These are phyloP conservation scores for Anarhynchus alexandrinus DNA, from an alignment of 2,113 vertebrate genomes.

Conservation along the genomic window DNA sequence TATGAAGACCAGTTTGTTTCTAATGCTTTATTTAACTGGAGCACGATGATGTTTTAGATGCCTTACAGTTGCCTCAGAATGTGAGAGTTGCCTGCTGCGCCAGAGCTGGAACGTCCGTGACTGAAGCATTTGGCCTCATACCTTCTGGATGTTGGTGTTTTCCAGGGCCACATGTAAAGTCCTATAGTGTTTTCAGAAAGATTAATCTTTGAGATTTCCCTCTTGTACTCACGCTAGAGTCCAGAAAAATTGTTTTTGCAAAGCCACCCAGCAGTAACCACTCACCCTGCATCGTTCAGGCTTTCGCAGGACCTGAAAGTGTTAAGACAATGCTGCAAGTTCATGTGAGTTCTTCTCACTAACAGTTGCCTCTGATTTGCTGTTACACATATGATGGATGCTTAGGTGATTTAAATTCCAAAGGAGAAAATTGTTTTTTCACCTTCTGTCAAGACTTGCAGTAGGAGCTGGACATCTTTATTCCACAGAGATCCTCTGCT, in stretches of 20 bases:
- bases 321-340: background rate
- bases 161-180: background rate
- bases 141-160: background rate
- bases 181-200: background rate
- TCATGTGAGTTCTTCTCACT: background rate
- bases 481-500: background rate
- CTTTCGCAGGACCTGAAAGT: background rate
- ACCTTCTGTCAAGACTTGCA: background rate
- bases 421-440: background rate
- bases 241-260: background rate
- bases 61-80: background rate
- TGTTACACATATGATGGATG: background rate
- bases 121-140: background rate
- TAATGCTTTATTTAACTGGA: background rate
- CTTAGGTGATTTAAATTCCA: background rate
- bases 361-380: background rate
- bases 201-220: background rate
- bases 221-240: background rate
- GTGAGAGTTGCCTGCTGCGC: accelerated
- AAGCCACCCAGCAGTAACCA: background rate
- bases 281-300: background rate
- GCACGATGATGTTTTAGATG: background rate
- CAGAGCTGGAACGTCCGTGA: background rate
- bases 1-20: background rate
- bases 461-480: background rate